Percentiles rank a stretch among this genome's conserved stretches.
Conservation (phyloP, 2,113 vertebrate genomes). For the Spea multiplicata region DNA sequence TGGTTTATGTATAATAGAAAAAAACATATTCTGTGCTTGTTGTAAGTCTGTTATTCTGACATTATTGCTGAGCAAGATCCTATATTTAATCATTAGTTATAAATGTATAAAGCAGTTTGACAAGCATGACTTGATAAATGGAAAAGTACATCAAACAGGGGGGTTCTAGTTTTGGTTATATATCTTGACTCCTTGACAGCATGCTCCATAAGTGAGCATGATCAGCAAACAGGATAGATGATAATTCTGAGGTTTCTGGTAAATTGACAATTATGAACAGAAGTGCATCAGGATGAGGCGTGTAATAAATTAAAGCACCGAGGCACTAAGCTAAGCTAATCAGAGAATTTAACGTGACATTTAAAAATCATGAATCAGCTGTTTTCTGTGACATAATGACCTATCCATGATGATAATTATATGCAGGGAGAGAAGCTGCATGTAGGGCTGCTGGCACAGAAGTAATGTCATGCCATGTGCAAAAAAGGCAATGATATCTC, state of each 20-base stretch:
- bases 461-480: background rate
- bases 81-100: conserved; percentile 37
- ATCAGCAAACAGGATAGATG: conserved; percentile 43
- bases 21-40: background rate
- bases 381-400: conserved; percentile 16
- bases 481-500: background rate
- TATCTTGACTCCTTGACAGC: conserved; percentile 44
- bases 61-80: conserved; percentile 32
- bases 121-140: conserved; percentile 38
- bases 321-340: conserved; percentile 32
- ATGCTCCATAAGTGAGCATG: conserved; percentile 24
- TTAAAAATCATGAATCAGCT: conserved; percentile 29
- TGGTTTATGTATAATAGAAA: background rate
- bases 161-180: conserved; percentile 33
- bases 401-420: conserved; percentile 32
- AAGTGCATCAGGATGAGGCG: conserved; percentile 40
- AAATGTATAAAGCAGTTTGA: conserved; percentile 35
- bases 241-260: conserved; percentile 39
- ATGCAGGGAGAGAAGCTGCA: conserved; percentile 12
- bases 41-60: conserved; percentile 15
- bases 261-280: conserved; percentile 44
- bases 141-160: conserved; percentile 37
- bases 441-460: background rate
- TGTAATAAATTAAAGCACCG: conserved; percentile 27
- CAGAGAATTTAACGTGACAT: conserved; percentile 38